Evolutionary conservation across 2,113 vertebrate genomes (phyloP), one percentile per base, ranked within the genome.

Genomic region (Hucho hucho): DNA sequence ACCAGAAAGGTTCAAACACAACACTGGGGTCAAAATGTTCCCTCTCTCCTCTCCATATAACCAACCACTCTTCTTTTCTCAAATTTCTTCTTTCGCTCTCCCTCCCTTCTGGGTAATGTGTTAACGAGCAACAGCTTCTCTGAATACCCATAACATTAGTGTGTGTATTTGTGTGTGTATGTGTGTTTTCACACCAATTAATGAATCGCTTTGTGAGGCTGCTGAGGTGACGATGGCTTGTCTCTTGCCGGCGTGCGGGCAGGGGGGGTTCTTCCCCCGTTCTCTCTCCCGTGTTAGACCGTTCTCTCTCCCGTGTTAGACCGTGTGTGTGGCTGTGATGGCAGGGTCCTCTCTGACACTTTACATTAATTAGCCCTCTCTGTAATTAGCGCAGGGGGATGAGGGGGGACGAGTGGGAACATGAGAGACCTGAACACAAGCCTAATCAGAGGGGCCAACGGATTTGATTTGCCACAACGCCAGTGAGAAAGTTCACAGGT

Each of bases 171-270:
- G 32, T 26, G 29, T 6, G 29, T 32, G 29, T 32, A 5, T 37
- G 37, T 37, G 78, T 88, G 74, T 85, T 92, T 92, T 92, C 88
- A 84, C 91, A 92, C 91, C 88, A 91, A 91, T 92, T 92, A 93
- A 90, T 85, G 79, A 91, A 86, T 87, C 80, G 86, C 89, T 91
- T 90, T 91, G 88, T 86, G 79, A 81, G 84, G 84, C 84, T 61
- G 75, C 83, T 72, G 89, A 91, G 87, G 90, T 91, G 88, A 88
- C 73, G 74, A 90, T 89, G 87, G 84, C 86, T 79, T 87, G 86
- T 89, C 86, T 89, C 85, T 70, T 71, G 53, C 66, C 71, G 78
- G 81, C 78, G 69, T 0, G 9, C 9, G 16, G 70, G 72, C 76
- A 67, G 37, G 75, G 72, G 46, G 16, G 43, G 69, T 79, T 69